Percentiles rank a stretch among this genome's conserved stretches.
Conservation (phyloP, 92 coral and sea anemone species). For the Epizoanthus ramosus region DNA sequence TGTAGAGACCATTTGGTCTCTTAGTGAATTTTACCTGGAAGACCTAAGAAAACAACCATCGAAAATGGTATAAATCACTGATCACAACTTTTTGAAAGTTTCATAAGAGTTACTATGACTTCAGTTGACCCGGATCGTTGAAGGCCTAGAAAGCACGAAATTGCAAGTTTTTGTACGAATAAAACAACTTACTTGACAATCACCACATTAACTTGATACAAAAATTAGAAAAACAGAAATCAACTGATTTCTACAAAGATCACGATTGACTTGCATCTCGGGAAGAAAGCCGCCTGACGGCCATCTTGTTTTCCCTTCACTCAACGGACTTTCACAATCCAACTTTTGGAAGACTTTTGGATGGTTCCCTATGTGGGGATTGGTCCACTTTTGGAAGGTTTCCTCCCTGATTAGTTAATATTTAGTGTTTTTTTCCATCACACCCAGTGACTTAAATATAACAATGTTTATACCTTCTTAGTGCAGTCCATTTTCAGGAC, state of each 20-base stretch:
- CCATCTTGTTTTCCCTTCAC: neutral
- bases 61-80: neutral
- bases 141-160: neutral
- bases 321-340: neutral
- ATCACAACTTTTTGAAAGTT: neutral
- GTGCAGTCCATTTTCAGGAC: conserved; percentile 9
- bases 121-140: neutral
- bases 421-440: neutral
- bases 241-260: neutral
- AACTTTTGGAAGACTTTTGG: neutral
- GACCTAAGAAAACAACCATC: neutral
- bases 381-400: neutral
- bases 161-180: neutral
- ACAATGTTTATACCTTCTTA: neutral
- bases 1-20: too few relatives aligned
- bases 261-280: neutral
- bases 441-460: neutral
- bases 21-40: neutral
- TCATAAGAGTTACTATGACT: neutral
- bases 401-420: neutral
- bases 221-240: neutral
- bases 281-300: neutral
- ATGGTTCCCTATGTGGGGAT: neutral
- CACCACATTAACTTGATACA: neutral
- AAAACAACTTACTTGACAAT: neutral